Evolutionary conservation across 2,888 invertebrate species (phyloP), one percentile per base, ranked within the genome.

Genomic region (Coelopa pilipes): DNA sequence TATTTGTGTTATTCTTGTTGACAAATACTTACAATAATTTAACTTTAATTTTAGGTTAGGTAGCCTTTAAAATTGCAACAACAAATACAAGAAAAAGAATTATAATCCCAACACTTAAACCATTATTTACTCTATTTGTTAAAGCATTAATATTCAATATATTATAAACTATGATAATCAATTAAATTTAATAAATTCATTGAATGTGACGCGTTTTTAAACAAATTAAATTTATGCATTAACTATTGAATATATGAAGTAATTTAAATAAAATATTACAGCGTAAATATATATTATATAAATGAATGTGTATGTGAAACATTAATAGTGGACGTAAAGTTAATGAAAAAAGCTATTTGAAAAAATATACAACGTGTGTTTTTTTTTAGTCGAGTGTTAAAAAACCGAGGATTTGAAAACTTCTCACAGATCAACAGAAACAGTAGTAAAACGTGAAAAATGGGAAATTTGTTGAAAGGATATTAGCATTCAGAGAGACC

Each of bases 231-330:
- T 9, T 12, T 53, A 66, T 53, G 66, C 50, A 24, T 57, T 69
- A 49, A 47, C 24, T 53, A 34, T 67, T 57, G 12, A 19, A 59
- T 47, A 60, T 62, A 45, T 1, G 63, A 45, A 34, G 7, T 13
- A 47, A 24, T 59, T 17, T 70, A 60, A 60, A 60, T 60, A 7
- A 70, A 53, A 59, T 50, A 62, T 55, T 73, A 62, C 7, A 46
- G 21, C 21, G 59, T 59, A 65, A 45, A 53, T 53, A 71, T 63
- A 53, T 65, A 15, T 34, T 62, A 62, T 50, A 49, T 21, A 62
- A 57, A 21, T 70, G 15, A 71, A 55, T 55, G 71, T 71, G 53
- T 65, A 71, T 55, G 63, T 53, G 24, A 66, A 66, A 50, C 49
- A 66, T 50, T 62, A 34, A 19, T 66, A 66, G 66, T 50, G 50